Evolutionary conservation across 2,113 vertebrate genomes (phyloP).

Genomic region (Morone saxatilis): DNA sequence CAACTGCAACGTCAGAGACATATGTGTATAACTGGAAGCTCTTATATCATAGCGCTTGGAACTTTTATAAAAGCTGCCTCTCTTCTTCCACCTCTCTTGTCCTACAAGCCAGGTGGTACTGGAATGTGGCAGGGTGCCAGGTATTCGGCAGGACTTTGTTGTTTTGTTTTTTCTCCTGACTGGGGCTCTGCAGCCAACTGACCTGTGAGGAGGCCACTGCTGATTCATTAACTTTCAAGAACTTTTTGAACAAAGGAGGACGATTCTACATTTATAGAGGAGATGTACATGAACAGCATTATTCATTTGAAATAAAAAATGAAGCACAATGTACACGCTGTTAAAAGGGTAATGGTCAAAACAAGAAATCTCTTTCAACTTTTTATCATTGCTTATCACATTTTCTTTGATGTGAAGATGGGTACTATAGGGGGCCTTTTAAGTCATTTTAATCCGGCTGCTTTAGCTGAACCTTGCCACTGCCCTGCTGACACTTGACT

Average conservation of each 20-base stretch:
- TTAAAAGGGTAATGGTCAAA: neutral
- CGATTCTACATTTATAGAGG: constrained; percentile 11
- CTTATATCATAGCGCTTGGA: neutral
- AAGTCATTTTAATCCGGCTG: constrained; percentile 34
- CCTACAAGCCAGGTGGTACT: constrained; percentile 43
- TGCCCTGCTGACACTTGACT: constrained; percentile 5
- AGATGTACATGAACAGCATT: neutral
- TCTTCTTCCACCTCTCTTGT: constrained; percentile 8
- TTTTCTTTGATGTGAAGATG: neutral
- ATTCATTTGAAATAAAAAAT: constrained; percentile 19
- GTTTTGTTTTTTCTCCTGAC: constrained; percentile 42
- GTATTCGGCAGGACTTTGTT: constrained; percentile 29
- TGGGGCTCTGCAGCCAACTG: constrained; percentile 22
- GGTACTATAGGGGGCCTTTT: constrained; percentile 5
- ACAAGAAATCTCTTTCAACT: constrained; percentile 23
- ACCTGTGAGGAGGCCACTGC: constrained; percentile 45
- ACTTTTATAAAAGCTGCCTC: constrained; percentile 14
- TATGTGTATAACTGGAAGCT: neutral
- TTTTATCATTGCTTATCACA: constrained; percentile 34
- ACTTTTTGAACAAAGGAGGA: constrained; percentile 34
- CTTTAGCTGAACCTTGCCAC: constrained; percentile 17
- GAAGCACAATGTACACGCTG: neutral
- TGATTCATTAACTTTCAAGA: constrained; percentile 36
- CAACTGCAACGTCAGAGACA: neutral
- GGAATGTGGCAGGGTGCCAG: constrained; percentile 53